Base-by-base conservation (phyloP, 2,797 vertebrate species). In the Rhabdomys pumilio region DNA sequence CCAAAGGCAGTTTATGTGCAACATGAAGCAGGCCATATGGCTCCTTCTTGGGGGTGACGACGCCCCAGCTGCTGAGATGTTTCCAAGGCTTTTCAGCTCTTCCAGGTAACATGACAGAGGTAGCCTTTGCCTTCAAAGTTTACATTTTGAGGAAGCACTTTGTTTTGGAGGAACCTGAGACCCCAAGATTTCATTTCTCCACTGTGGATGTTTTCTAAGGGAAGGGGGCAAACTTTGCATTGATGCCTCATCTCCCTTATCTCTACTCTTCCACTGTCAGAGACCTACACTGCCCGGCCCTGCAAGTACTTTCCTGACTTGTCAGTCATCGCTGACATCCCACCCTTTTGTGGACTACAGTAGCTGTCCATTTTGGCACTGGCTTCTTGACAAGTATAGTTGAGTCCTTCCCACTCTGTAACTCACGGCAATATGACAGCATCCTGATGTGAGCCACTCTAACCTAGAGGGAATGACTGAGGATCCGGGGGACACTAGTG, bases 1-100 rank as follows among this genome's bases (percentile, higher is more conserved):
- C 97, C 29, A 59, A 93, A 98, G 97, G 96, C 98, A 98, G 98
- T 98, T 98, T 97, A 98, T 98, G 96, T 92, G 2, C 72, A 94
- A 82, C 6, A 72, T 92, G 94, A 96, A 95, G 3, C 92, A 59
- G 96, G 93, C 96, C 97, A 92, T 80, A 96, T 97, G 97, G 17
- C 41, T 95, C 91, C 92, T 72, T 92, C 80, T 38, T 50, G 81
- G 84, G 84, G 0, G 0, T 97, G 83, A 95, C 97, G 98, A 94
- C 89, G 24, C 87, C 75, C 96, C 94, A 94, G 97, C 97, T 98
- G 26, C 0, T 61, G n/a, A 14, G 11, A 15, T 41, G 8, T 81
- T 69, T 96, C 61, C 34, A 41, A 94, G 95, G 82, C 85, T 98
- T 97, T 95, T 94, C 79, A 79, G 10, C 89, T 93, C 89, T 50